Conservation (phyloP, 2,888 invertebrate genomes). For the Lamproptera curius region DNA sequence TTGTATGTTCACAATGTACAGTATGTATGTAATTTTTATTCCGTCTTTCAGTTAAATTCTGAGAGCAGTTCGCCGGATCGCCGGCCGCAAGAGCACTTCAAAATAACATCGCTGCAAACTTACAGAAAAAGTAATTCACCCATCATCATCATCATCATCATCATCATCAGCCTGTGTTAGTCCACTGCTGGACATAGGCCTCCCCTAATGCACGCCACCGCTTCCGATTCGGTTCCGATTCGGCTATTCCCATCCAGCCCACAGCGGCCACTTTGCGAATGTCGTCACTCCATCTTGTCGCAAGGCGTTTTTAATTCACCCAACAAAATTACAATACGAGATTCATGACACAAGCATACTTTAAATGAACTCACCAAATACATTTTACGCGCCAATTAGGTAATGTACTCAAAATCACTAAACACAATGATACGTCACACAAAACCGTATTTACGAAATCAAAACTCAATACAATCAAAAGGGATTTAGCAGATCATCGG, state of each 20-base stretch:
- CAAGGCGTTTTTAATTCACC: no score
- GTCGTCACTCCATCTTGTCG: no score
- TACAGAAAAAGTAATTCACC: no score
- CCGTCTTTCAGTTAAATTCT: slow-evolving; percentile 64
- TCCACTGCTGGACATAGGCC: no score
- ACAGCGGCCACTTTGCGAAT: no score
- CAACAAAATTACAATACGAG: slow-evolving; percentile 35
- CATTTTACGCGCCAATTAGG: slow-evolving; percentile 2
- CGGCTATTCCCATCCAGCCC: no score
- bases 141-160: no score
- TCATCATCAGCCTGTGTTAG: no score
- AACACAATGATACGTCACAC: no score
- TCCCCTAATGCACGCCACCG: no score
- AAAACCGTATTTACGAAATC: no score
- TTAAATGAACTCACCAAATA: slow-evolving; percentile 6
- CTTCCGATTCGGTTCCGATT: no score
- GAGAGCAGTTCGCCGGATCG: slow-evolving; percentile 69
- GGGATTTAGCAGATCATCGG: slow-evolving; percentile 21
- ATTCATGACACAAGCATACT: slow-evolving; percentile 37
- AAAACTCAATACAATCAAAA: slow-evolving; percentile 22
- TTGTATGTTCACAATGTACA: slow-evolving; percentile 78
- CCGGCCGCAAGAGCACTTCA: slow-evolving; percentile 70
- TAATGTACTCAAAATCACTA: slow-evolving; percentile 2
- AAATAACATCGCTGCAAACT: slow-evolving; percentile 54
- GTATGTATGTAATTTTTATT: slow-evolving; percentile 53